Base-by-base conservation (phyloP, 2,797 vertebrate genomes). In the Arnoldichthys spilopterus region DNA sequence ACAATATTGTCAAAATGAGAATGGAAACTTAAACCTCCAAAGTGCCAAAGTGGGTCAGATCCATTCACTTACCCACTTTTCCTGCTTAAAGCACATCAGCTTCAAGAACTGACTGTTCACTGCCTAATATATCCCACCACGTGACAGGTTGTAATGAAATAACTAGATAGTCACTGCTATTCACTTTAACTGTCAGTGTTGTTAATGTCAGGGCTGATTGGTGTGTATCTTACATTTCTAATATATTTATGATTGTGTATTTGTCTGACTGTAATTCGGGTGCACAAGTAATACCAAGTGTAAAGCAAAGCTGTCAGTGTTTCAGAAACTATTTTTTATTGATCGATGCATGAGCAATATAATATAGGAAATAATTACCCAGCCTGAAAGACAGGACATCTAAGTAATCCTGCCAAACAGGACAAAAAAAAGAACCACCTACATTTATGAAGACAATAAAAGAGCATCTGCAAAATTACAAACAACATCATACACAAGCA, bases 311-410 rank as follows among this genome's bases (percentile, higher is more conserved):
- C 43, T 26, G 26, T 26, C 20, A n/a, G 30, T 43, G 73, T 78
- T 83, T 81, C 62, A 71, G 72, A 79, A 53, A 58, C 7, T 24
- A 64, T 68, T 85, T 91, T 90, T 91, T 90, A 90, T 90, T 92
- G 86, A 80, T 90, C 78, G 83, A 74, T 78, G 74, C 67, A 79
- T 77, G 85, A 71, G 83, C 80, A 83, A 80, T 34, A 85, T 81
- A 86, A 87, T 84, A 84, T 64, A 64, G 22, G 80, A 67, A 83
- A 71, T 68, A 85, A 66, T 62, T 71, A 88, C 89, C 87, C 68
- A 86, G 84, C 82, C 78, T 82, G 74, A 88, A 82, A 86, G 72
- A 32, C 34, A 73, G 72, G 87, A 88, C 78, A 86, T 62, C 74
- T 84, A 72, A 85, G 62, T 69, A 62, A 78, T 85, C 81, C 70